Evolutionary conservation across 1,140 invertebrate species (phyloP).

Genomic region (Pygmarrhopalites habei): DNA sequence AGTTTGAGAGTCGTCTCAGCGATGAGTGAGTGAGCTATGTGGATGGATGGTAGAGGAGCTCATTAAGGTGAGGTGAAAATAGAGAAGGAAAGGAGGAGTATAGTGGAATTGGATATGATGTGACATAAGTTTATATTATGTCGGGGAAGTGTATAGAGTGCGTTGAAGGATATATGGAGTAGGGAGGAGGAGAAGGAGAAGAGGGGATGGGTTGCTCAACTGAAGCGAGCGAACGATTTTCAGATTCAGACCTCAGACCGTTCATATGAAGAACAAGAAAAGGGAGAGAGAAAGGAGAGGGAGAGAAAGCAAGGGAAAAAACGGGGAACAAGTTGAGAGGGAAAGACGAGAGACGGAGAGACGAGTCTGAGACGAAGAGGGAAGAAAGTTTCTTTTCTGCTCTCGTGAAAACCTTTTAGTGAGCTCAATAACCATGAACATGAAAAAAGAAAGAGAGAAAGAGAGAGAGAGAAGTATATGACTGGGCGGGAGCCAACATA

Average conservation of each 20-base stretch:
- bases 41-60: conserved; percentile 17
- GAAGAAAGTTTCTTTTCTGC: conserved; percentile 19
- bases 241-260: background rate
- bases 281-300: background rate
- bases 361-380: background rate
- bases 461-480: conserved; percentile 12
- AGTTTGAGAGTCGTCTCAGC: background rate
- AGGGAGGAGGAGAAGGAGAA: background rate
- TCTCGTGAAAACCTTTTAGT: conserved; percentile 24
- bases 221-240: background rate
- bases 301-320: background rate
- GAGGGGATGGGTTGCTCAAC: background rate
- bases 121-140: conserved; percentile 21
- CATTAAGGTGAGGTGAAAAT: conserved; percentile 32
- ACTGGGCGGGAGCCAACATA: conserved; percentile 25
- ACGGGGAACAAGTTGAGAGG: background rate
- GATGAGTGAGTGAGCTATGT: background rate
- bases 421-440: conserved; percentile 21
- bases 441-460: too few relatives aligned
- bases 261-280: conserved; percentile 11
- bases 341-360: background rate
- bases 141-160: background rate
- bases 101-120: conserved; percentile 21
- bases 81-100: conserved; percentile 15
- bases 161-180: background rate